Conservation (phyloP, 1,140 invertebrate genomes). For the Coelopa frigida region DNA sequence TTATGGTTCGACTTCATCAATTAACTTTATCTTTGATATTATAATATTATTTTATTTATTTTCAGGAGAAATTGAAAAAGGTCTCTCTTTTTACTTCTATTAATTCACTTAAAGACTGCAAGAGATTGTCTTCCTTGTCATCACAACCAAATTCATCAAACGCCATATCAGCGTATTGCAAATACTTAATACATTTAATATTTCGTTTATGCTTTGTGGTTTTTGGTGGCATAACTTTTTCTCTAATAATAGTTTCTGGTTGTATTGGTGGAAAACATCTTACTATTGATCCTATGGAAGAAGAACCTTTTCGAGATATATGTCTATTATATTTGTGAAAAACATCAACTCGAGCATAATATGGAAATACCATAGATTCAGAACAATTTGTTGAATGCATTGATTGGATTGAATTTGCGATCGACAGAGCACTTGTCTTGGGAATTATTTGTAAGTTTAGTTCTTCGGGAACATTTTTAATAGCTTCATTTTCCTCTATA, state of each 20-base stretch:
- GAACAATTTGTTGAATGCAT: too few species aligned
- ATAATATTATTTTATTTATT: neutral
- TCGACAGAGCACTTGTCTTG: too few species aligned
- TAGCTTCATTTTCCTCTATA: conserved; percentile 7
- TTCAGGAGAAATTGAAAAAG: neutral
- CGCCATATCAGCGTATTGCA: conserved; percentile 34
- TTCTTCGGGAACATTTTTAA: too few species aligned
- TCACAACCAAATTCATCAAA: conserved; percentile 18
- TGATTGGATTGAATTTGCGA: too few species aligned
- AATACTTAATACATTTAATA: conserved; percentile 24
- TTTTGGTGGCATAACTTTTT: conserved; percentile 11
- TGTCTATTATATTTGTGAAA: too few species aligned
- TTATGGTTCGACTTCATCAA: neutral
- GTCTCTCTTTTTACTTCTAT: conserved; percentile 39
- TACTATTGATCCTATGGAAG: conserved; percentile 38
- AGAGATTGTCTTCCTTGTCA: conserved; percentile 31
- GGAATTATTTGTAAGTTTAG: too few species aligned
- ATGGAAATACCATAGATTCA: too few species aligned
- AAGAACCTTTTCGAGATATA: conserved; percentile 29
- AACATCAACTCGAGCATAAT: too few species aligned
- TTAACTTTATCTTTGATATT: neutral
- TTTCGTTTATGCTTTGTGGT: conserved; percentile 11
- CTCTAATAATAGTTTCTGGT: conserved; percentile 30
- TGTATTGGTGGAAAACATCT: conserved; percentile 34
- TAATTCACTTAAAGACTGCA: conserved; percentile 36